phyloP scores from a whole-genome alignment of 1,140 invertebrate genomes.

The Penaeus indicus region DNA sequence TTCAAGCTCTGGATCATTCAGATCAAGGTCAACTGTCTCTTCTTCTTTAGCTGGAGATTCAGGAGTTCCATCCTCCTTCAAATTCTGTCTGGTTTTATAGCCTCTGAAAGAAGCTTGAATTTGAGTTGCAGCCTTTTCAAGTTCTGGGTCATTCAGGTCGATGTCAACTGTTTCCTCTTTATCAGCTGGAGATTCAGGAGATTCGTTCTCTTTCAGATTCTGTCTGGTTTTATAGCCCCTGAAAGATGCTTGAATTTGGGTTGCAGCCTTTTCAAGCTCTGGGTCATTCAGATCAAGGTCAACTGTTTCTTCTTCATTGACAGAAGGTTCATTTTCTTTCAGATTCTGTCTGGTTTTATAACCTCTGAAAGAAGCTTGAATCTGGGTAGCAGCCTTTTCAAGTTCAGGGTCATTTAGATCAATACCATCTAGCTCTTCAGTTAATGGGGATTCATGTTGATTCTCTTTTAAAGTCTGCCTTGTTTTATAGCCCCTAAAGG shows the following conservation, averaged over 20 bases:
- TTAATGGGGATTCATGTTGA: not conserved
- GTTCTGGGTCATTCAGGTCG: not conserved
- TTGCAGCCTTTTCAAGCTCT: too few species aligned
- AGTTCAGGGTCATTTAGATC: constrained; percentile 1
- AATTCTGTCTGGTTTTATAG: not conserved
- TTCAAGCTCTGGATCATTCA: not conserved
- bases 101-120: not conserved
- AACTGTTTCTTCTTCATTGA: too few species aligned
- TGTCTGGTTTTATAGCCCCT: too few species aligned
- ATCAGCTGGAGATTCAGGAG: too few species aligned
- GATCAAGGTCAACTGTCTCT: not conserved
- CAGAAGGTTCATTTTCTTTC: not conserved
- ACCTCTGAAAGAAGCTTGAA: constrained; percentile 21
- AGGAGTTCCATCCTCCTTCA: not conserved
- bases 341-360: not conserved
- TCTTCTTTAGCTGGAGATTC: not conserved
- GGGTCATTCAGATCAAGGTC: too few species aligned
- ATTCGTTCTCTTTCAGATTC: too few species aligned
- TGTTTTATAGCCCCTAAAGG: constrained; percentile 18
- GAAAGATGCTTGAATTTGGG: too few species aligned
- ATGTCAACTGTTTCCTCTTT: not conserved
- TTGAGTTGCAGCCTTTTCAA: not conserved
- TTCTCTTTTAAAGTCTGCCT: constrained; percentile 2
- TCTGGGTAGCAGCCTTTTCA: constrained; percentile 12
- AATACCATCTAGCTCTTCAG: not conserved